A percentile compares a stretch with the other conserved stretches of the same genome.
Conservation (phyloP, 2,797 vertebrate species). For the Crypturellus tataupa region DNA sequence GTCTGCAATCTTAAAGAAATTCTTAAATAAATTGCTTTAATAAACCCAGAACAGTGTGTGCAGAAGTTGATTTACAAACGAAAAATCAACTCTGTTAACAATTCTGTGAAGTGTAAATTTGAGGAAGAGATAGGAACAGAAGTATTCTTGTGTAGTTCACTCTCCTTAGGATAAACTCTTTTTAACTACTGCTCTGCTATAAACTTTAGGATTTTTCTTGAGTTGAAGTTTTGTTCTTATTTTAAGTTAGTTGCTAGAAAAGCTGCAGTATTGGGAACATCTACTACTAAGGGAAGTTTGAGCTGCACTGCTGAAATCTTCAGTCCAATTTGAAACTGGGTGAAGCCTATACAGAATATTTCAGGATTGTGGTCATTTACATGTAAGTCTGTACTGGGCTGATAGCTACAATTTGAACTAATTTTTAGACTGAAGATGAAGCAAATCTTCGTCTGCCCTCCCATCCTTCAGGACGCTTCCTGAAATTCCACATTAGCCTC, state of each 20-base stretch:
- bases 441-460: background rate
- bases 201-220: background rate
- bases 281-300: background rate
- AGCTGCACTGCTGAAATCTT: background rate
- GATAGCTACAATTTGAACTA: background rate
- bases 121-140: background rate
- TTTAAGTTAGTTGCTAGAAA: background rate
- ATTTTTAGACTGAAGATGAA: background rate
- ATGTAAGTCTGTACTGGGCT: background rate
- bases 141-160: background rate
- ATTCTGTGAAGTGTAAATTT: background rate
- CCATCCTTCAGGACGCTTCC: background rate
- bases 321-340: background rate
- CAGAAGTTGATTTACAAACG: background rate
- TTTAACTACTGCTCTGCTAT: background rate
- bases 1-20: background rate
- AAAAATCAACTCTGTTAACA: background rate
- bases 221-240: background rate
- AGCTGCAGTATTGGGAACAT: background rate
- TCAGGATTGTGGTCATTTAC: background rate
- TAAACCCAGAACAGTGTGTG: background rate
- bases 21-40: background rate
- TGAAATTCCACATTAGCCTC: background rate
- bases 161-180: background rate
- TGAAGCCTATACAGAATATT: background rate